Evolutionary conservation across 2,888 invertebrate species (phyloP).

Genomic region (Microctonus aethiopoides): DNA sequence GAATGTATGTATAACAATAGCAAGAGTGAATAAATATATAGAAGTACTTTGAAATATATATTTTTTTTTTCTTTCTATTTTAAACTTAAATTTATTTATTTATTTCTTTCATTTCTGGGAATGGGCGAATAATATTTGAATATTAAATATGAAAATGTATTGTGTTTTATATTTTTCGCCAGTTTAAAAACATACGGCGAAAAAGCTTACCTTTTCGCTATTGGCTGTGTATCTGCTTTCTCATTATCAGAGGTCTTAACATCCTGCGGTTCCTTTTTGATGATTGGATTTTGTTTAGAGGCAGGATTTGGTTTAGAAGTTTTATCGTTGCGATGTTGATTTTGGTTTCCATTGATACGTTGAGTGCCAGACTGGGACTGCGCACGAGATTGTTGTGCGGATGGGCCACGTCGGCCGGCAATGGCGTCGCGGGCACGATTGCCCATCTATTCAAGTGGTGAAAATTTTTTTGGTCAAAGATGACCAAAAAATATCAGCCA

Average conservation of each 20-base stretch:
- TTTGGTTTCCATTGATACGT: slow-evolving; percentile 67
- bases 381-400: slow-evolving; percentile 64
- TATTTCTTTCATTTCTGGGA: background rate
- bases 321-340: slow-evolving; percentile 67
- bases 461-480: slow-evolving; percentile 54
- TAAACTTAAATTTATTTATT: background rate
- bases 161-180: slow-evolving; percentile 23
- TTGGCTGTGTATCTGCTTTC: slow-evolving; percentile 63
- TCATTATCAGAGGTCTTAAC: slow-evolving; percentile 66
- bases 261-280: slow-evolving; percentile 66
- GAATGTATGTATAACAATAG: background rate
- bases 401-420: slow-evolving; percentile 66
- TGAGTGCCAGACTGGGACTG: slow-evolving; percentile 64
- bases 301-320: slow-evolving; percentile 66
- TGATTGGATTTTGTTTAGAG: slow-evolving; percentile 66
- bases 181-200: slow-evolving; percentile 34
- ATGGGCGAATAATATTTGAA: background rate
- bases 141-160: slow-evolving; percentile 20
- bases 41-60: background rate
- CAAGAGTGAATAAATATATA: background rate
- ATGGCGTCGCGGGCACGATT: slow-evolving; percentile 66
- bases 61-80: background rate
- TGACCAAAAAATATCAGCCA: slow-evolving; percentile 23
- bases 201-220: slow-evolving; percentile 65
- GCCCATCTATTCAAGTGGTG: slow-evolving; percentile 63